Evolutionary conservation across 2,888 invertebrate species (phyloP).

Genomic region (Lysandra coridon): DNA sequence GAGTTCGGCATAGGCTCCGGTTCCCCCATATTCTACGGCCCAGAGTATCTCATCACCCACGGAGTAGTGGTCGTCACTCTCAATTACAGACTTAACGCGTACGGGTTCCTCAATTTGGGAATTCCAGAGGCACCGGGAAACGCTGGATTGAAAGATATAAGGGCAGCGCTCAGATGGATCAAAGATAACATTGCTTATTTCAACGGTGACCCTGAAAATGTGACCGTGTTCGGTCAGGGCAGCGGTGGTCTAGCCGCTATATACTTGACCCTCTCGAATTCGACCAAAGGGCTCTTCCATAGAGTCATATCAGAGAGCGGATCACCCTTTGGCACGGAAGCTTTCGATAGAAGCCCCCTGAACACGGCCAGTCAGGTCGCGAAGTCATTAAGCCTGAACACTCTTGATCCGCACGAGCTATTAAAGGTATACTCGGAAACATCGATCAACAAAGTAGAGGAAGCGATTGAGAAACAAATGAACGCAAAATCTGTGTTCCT

Average conservation of each 20-base stretch:
- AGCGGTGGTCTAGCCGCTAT: constrained; percentile 69
- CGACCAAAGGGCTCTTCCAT: constrained; percentile 67
- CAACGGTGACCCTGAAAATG: constrained; percentile 65
- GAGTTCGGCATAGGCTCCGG: constrained; percentile 71
- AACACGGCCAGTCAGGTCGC: constrained; percentile 66
- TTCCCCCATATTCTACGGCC: constrained; percentile 65
- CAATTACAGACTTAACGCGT: constrained; percentile 73
- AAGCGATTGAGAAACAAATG: constrained; percentile 71
- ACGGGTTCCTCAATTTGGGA: constrained; percentile 71
- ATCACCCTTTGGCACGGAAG: constrained; percentile 59
- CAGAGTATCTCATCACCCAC: constrained; percentile 69
- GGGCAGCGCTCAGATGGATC: constrained; percentile 71
- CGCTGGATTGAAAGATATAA: constrained; percentile 72
- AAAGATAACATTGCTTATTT: constrained; percentile 63
- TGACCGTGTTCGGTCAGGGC: constrained; percentile 73
- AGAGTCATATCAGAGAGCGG: constrained; percentile 70
- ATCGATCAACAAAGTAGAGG: constrained; percentile 56
- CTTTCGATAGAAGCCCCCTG: constrained; percentile 60
- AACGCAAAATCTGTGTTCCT: constrained; percentile 65
- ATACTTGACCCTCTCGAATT: constrained; percentile 63
- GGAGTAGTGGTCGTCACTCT: constrained; percentile 70
- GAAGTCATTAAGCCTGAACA: constrained; percentile 60
- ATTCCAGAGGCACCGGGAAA: constrained; percentile 70
- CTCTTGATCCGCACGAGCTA: constrained; percentile 56
- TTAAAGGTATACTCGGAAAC: constrained; percentile 57